Percentiles rank a stretch among this genome's conserved stretches.
Evolutionary conservation across 1,140 invertebrate species (phyloP).

Genomic region (Palaemon carinicauda): DNA sequence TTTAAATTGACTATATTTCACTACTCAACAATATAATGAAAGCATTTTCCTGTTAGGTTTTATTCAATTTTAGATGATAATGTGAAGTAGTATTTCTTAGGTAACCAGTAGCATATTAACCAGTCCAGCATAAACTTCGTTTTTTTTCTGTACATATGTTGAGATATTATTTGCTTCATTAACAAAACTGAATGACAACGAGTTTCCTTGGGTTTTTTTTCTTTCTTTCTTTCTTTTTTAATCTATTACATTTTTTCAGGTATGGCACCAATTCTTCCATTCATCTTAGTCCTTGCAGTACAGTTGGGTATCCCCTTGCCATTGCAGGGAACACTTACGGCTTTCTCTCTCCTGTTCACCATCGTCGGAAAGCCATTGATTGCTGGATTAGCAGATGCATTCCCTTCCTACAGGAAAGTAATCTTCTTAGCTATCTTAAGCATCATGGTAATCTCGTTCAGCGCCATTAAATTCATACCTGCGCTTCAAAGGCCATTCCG

Average conservation of each 20-base stretch:
- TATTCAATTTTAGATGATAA: too few relatives aligned
- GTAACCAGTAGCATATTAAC: too few relatives aligned
- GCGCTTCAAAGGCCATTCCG: not conserved
- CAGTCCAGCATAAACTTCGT: too few relatives aligned
- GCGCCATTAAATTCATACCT: constrained; percentile 4
- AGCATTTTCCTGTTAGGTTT: too few relatives aligned
- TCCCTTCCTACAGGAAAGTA: not conserved
- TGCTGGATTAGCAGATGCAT: constrained; percentile 4
- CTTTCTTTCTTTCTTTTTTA: too few relatives aligned
- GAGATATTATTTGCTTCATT: too few relatives aligned
- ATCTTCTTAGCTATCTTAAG: not conserved
- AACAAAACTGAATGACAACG: too few relatives aligned
- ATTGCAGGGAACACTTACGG: not conserved
- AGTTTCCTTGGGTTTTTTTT: too few relatives aligned
- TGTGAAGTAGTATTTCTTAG: too few relatives aligned
- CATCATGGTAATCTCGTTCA: not conserved
- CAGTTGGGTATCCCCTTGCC: constrained; percentile 26
- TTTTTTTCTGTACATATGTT: too few relatives aligned
- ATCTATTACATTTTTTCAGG: not conserved
- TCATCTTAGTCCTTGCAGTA: constrained; percentile 4
- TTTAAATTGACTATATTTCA: too few relatives aligned
- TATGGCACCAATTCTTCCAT: not conserved
- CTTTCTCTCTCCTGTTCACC: not conserved
- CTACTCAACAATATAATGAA: too few relatives aligned
- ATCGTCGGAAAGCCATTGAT: constrained; percentile 7